Evolutionary conservation across 2,888 invertebrate species (phyloP).

Genomic region (Lochmaea capreae): DNA sequence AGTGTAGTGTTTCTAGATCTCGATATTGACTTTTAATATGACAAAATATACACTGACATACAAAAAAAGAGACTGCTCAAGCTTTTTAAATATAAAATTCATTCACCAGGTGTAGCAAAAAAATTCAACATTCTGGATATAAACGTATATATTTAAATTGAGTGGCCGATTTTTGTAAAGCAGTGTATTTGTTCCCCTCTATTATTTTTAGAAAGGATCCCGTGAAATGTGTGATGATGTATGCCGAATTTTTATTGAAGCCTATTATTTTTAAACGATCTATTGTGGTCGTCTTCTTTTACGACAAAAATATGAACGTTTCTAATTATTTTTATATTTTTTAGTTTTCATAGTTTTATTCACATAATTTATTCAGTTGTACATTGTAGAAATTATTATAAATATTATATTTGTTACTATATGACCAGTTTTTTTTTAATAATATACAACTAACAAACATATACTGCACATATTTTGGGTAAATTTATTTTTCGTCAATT

Average conservation of each 20-base stretch:
- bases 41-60: no score
- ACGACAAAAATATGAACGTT: neutral
- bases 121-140: no score
- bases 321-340: neutral
- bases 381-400: slow-evolving; percentile 1
- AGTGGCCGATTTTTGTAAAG: neutral
- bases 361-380: slow-evolving; percentile 14
- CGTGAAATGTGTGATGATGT: neutral
- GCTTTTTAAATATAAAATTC: no score
- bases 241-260: slow-evolving; percentile 1
- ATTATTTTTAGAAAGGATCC: slow-evolving; percentile 10
- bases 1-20: no score
- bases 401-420: slow-evolving; percentile 16
- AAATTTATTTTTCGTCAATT: no score
- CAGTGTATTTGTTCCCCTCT: neutral
- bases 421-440: neutral
- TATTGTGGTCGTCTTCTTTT: neutral
- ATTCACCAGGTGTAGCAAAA: no score
- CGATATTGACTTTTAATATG: no score
- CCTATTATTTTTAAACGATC: neutral
- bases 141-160: no score
- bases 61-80: no score
- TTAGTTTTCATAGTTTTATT: neutral
- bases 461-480: no score
- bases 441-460: no score